A percentile compares a stretch with the other conserved stretches of the same genome.
These are phyloP conservation scores for Felis chaus DNA, from an alignment of 2,113 vertebrate species.

Conservation along the genomic window DNA sequence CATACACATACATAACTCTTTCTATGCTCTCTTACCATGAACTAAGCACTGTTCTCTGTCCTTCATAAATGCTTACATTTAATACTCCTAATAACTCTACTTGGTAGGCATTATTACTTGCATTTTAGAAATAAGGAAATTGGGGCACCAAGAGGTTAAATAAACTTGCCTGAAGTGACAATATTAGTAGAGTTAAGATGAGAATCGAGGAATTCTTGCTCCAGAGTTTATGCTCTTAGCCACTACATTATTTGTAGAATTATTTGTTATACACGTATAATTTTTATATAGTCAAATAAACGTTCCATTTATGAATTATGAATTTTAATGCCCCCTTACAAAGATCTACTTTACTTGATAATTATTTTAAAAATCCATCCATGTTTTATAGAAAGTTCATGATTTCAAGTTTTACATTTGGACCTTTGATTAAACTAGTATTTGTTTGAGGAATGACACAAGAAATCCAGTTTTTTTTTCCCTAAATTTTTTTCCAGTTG, in stretches of 20 bases:
- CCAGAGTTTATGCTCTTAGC: neutral
- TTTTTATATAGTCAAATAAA: neutral
- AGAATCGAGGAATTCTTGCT: neutral
- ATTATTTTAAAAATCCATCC: neutral
- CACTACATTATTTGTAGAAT: neutral
- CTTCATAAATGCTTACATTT: constrained; percentile 15
- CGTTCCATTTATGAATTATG: neutral
- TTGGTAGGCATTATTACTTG: neutral
- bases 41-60: neutral
- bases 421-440: neutral
- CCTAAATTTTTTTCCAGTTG: neutral
- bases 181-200: neutral
- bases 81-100: neutral
- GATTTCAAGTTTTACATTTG: constrained; percentile 3
- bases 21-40: neutral
- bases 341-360: neutral
- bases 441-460: neutral
- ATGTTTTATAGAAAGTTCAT: neutral
- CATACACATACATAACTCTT: neutral
- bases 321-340: constrained; percentile 16
- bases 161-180: neutral
- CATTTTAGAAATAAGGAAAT: constrained; percentile 33
- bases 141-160: neutral
- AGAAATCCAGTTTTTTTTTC: neutral
- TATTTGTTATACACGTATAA: neutral